phyloP scores from a whole-genome alignment of 1,140 invertebrate genomes.

The Meteorus sp. region DNA sequence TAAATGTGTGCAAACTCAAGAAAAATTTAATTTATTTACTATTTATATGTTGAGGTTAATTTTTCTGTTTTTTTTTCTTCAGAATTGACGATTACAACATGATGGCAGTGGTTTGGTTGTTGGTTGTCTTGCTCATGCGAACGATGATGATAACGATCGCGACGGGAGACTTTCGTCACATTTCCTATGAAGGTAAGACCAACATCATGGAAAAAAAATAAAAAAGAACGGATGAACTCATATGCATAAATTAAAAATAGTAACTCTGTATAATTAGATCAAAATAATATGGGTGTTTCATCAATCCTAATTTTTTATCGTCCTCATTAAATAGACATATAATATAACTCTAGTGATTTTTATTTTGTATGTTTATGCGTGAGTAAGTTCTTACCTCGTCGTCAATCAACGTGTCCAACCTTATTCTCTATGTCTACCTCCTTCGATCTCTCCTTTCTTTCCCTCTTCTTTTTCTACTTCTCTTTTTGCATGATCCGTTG shows the following conservation, averaged over 20 bases:
- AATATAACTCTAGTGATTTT: too few species aligned
- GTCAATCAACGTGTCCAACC: slow-evolving; percentile 12
- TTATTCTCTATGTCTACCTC: too few species aligned
- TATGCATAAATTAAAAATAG: too few species aligned
- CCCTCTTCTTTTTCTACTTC: not conserved
- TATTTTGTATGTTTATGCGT: not conserved
- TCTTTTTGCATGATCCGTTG: not conserved
- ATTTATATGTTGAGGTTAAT: too few species aligned
- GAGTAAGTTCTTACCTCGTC: slow-evolving; percentile 11
- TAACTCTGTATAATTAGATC: too few species aligned
- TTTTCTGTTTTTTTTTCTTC: slow-evolving; percentile 11
- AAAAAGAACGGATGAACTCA: not conserved
- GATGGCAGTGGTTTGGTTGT: slow-evolving; percentile 30
- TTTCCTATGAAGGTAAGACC: slow-evolving; percentile 48
- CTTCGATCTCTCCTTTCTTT: too few species aligned
- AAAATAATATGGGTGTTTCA: not conserved
- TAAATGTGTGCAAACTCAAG: too few species aligned
- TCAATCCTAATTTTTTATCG: slow-evolving; percentile 1
- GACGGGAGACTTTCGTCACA: slow-evolving; percentile 47
- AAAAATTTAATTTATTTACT: too few species aligned
- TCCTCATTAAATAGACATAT: not conserved
- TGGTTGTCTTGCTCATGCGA: slow-evolving; percentile 27
- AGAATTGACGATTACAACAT: slow-evolving; percentile 25
- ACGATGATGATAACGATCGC: slow-evolving; percentile 24
- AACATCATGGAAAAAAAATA: not conserved